Conservation (phyloP, 2,888 invertebrate genomes). For the Malthinus seriepunctatus region DNA sequence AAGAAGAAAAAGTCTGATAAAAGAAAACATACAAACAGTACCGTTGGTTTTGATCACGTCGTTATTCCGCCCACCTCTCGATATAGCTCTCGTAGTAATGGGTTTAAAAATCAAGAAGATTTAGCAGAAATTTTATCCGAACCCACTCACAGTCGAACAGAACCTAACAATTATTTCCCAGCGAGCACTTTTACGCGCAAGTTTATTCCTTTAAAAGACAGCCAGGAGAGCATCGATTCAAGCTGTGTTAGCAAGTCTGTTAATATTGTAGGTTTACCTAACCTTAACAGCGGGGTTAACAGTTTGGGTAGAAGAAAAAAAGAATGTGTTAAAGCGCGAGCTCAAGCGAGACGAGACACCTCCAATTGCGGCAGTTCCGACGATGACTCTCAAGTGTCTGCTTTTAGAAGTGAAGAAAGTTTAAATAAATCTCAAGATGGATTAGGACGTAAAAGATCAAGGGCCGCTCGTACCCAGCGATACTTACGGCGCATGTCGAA, state of each 20-base stretch:
- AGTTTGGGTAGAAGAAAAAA: conserved; percentile 61
- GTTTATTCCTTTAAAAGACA: conserved; percentile 13
- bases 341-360: conserved; percentile 66
- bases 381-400: conserved; percentile 68
- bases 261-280: background rate
- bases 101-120: conserved; percentile 48
- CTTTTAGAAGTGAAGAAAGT: conserved; percentile 72
- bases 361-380: conserved; percentile 68
- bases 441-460: conserved; percentile 65
- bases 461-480: conserved; percentile 78
- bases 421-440: conserved; percentile 57
- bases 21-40: conserved; percentile 60
- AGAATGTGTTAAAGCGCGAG: conserved; percentile 67
- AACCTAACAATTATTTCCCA: conserved; percentile 46
- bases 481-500: conserved; percentile 76
- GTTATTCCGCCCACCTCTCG: conserved; percentile 50
- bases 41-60: conserved; percentile 68
- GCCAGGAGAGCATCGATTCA: conserved; percentile 18
- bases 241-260: conserved; percentile 37
- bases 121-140: conserved; percentile 61
- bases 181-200: conserved; percentile 47
- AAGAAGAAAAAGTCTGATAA: conserved; percentile 53
- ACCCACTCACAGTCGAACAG: conserved; percentile 54
- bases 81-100: conserved; percentile 28
- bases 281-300: conserved; percentile 50